Percentiles rank a stretch among this genome's conserved stretches.
These are phyloP conservation scores for Melanogrammus aeglefinus DNA, from an alignment of 2,797 vertebrate species.

Conservation along the genomic window DNA sequence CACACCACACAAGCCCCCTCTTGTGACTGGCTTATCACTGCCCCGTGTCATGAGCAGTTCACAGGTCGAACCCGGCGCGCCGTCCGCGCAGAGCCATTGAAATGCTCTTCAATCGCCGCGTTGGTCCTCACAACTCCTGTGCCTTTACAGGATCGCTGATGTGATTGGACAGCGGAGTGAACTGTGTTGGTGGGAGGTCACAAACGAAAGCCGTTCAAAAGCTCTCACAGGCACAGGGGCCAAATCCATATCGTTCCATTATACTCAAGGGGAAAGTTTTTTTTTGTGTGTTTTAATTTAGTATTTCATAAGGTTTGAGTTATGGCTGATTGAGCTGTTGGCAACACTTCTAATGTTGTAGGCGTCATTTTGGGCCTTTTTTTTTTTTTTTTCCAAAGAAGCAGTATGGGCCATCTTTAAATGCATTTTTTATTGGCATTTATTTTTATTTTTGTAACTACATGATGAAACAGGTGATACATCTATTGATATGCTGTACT, in stretches of 20 bases:
- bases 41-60: slow-evolving; percentile 70
- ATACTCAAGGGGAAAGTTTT: slow-evolving; percentile 13
- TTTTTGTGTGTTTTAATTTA: slow-evolving; percentile 21
- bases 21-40: slow-evolving; percentile 59
- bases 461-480: background rate
- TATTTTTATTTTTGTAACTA: background rate
- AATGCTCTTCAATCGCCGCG: slow-evolving; percentile 53
- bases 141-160: slow-evolving; percentile 44
- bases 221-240: slow-evolving; percentile 13
- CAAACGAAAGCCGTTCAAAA: slow-evolving; percentile 33
- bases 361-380: background rate
- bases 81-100: slow-evolving; percentile 59
- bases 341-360: background rate
- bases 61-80: slow-evolving; percentile 64
- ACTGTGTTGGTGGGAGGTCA: slow-evolving; percentile 29
- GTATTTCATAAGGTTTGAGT: background rate
- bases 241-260: slow-evolving; percentile 5
- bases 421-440: background rate
- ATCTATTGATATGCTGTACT: background rate
- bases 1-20: slow-evolving; percentile 69
- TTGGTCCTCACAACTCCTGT: slow-evolving; percentile 38
- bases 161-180: slow-evolving; percentile 28
- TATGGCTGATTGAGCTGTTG: background rate
- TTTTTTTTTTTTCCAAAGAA: background rate
- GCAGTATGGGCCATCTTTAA: background rate